phyloP scores from a whole-genome alignment of 2,888 invertebrate species.

The Theretra japonica region DNA sequence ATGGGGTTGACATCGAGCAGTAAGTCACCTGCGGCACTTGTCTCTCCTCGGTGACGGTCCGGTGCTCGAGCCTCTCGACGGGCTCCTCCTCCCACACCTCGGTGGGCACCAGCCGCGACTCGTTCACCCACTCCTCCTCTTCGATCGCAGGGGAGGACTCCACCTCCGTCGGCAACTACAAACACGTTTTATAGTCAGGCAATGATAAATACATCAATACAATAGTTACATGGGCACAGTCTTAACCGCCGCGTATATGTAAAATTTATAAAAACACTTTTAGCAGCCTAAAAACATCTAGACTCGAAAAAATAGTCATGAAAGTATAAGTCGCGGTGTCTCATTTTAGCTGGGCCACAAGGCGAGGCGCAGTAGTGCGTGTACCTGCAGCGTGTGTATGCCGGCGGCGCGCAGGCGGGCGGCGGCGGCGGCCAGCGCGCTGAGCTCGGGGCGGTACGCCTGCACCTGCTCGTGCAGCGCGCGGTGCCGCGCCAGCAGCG shows the following conservation, averaged over 20 bases:
- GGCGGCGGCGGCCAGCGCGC: constrained; percentile 91
- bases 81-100: constrained; percentile 97
- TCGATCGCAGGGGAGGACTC: constrained; percentile 82
- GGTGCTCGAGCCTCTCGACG: constrained; percentile 92
- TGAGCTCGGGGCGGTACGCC: constrained; percentile 94
- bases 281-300: no score
- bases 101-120: constrained; percentile 92
- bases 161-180: constrained; percentile 86
- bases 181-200: not conserved
- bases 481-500: constrained; percentile 93
- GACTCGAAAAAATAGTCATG: no score
- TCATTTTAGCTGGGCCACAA: no score
- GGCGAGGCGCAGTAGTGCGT: no score
- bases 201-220: not conserved
- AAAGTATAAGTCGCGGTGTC: not conserved
- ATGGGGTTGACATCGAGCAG: no score
- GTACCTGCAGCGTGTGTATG: constrained; percentile 76
- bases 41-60: constrained; percentile 94
- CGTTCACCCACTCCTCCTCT: constrained; percentile 91
- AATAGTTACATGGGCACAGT: no score
- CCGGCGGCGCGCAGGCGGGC: constrained; percentile 90
- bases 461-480: constrained; percentile 94
- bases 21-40: constrained; percentile 95
- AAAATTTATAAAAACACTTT: not conserved
- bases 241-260: no score